These are phyloP conservation scores for Anas platyrhynchos DNA, from an alignment of 2,113 vertebrate species.

Conservation along the genomic window DNA sequence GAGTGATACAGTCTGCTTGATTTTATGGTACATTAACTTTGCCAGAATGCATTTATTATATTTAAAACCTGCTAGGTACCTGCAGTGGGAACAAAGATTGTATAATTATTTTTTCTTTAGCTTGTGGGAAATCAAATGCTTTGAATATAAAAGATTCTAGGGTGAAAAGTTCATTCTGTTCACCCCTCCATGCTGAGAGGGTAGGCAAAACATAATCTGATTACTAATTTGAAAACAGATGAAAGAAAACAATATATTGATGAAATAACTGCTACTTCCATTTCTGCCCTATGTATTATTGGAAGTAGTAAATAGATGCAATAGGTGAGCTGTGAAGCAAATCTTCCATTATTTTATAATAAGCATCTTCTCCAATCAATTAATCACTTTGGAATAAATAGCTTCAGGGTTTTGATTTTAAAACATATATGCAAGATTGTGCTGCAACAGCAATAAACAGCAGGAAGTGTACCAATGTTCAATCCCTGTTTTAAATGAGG, in stretches of 20 bases:
- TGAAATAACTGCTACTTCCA: conserved; percentile 39
- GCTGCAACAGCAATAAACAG: not conserved
- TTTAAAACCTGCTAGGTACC: conserved; percentile 59
- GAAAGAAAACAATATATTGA: conserved; percentile 17
- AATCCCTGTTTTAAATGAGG: conserved; percentile 41
- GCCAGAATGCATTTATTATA: conserved; percentile 64
- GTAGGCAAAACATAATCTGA: conserved; percentile 42
- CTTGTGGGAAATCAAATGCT: conserved; percentile 50
- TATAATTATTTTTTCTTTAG: conserved; percentile 60
- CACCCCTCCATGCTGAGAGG: not conserved
- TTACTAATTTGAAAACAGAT: conserved; percentile 65
- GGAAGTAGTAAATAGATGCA: conserved; percentile 49
- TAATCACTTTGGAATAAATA: conserved; percentile 56
- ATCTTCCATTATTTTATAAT: conserved; percentile 56
- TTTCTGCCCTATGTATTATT: conserved; percentile 28
- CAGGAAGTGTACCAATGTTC: not conserved
- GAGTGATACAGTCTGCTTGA: conserved; percentile 49
- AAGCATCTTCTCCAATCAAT: conserved; percentile 50
- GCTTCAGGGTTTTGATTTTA: conserved; percentile 32
- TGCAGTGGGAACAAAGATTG: conserved; percentile 59
- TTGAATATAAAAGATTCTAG: conserved; percentile 44
- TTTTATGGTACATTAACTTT: conserved; percentile 71
- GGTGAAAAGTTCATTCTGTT: conserved; percentile 58
- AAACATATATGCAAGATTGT: not conserved
- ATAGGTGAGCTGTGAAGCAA: conserved; percentile 52